These are phyloP conservation scores for Riparia riparia DNA, from an alignment of 2,113 vertebrate genomes.

Conservation along the genomic window DNA sequence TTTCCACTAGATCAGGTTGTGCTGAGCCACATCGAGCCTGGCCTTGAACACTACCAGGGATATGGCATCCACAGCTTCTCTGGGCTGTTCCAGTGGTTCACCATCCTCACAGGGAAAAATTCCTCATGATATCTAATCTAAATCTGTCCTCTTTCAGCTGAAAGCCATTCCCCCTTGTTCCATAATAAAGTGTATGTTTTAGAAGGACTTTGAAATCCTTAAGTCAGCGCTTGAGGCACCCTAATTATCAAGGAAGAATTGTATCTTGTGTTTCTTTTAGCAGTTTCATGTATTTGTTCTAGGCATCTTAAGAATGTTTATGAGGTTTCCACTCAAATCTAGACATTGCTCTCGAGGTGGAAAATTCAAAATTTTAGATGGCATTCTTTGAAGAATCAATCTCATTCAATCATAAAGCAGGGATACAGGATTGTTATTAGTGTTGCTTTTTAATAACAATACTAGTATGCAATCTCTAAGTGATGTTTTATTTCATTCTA, in stretches of 20 bases:
- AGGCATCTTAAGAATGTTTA: not conserved
- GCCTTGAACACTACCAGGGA: not conserved
- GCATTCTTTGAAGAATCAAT: not conserved
- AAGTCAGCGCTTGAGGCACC: rapidly evolving
- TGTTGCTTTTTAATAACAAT: not conserved
- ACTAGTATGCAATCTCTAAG: not conserved
- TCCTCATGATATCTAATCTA: not conserved
- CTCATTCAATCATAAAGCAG: not conserved
- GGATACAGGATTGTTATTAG: not conserved
- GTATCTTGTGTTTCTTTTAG: not conserved
- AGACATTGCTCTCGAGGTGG: not conserved
- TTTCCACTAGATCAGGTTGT: not conserved
- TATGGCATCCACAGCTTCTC: not conserved
- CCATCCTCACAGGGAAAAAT: not conserved
- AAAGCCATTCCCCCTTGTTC: not conserved
- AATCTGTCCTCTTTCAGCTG: not conserved
- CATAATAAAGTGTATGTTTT: not conserved
- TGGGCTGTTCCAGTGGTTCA: not conserved
- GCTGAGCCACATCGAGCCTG: not conserved
- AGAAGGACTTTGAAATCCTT: not conserved
- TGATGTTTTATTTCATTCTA: not conserved
- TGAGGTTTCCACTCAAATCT: not conserved
- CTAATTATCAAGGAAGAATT: not conserved
- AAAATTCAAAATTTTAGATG: not conserved
- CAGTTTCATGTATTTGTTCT: not conserved